Conservation (phyloP, 2,113 vertebrate genomes). For the Trochalopteron elliotii region DNA sequence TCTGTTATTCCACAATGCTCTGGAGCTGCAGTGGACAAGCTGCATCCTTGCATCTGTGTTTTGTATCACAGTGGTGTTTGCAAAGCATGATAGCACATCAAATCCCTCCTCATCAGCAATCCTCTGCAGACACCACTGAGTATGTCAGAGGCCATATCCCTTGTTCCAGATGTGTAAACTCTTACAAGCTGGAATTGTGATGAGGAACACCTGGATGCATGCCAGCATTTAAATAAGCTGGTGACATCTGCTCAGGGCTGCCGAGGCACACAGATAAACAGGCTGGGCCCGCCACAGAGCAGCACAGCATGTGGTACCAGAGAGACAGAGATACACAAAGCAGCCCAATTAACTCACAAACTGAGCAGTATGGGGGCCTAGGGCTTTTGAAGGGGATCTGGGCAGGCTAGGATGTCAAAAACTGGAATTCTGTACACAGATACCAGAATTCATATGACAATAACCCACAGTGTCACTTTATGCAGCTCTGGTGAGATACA, state of each 20-base stretch:
- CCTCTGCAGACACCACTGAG: background rate
- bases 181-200: background rate
- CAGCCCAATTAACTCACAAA: constrained; percentile 26
- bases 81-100: constrained; percentile 1
- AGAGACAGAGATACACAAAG: background rate
- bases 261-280: background rate
- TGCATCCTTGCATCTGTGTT: background rate
- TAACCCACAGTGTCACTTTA: background rate
- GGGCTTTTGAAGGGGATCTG: background rate
- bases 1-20: background rate
- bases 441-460: background rate
- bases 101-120: background rate
- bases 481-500: background rate
- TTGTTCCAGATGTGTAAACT: constrained; percentile 56
- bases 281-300: background rate
- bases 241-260: constrained; percentile 51
- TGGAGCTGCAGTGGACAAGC: background rate
- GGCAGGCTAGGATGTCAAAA: background rate
- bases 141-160: constrained; percentile 56
- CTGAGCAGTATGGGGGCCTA: background rate
- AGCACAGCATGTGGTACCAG: background rate
- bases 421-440: background rate
- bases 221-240: constrained; percentile 40
- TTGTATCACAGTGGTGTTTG: background rate
- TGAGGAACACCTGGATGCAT: constrained; percentile 11